These are phyloP conservation scores for Theretra japonica DNA, from an alignment of 2,888 invertebrate species.

Conservation along the genomic window DNA sequence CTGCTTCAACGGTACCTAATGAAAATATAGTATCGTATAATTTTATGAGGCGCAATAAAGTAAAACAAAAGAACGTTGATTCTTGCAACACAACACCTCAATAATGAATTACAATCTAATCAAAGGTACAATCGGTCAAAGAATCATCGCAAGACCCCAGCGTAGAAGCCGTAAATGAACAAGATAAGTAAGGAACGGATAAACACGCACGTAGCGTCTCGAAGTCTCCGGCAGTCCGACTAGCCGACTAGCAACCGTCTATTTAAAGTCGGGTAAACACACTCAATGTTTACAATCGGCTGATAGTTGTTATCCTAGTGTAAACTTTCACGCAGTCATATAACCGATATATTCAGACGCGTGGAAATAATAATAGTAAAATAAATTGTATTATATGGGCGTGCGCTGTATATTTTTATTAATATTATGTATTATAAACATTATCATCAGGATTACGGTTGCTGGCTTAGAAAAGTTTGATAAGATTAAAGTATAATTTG, in stretches of 20 bases:
- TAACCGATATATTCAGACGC: slow-evolving; percentile 4
- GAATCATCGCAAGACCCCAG: not conserved
- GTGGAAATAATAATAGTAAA: slow-evolving; percentile 7
- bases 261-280: slow-evolving; percentile 16
- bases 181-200: not conserved
- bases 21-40: too few relatives aligned
- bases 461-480: slow-evolving; percentile 9
- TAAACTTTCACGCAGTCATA: slow-evolving; percentile 19
- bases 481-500: not conserved
- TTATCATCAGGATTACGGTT: slow-evolving; percentile 11
- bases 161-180: not conserved
- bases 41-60: not conserved
- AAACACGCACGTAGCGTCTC: slow-evolving; percentile 9
- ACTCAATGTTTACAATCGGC: slow-evolving; percentile 19
- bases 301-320: slow-evolving; percentile 23
- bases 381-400: slow-evolving; percentile 1
- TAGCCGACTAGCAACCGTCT: slow-evolving; percentile 15
- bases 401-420: slow-evolving; percentile 18
- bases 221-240: not conserved
- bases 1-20: too few relatives aligned
- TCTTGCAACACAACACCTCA: not conserved
- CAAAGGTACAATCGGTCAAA: not conserved
- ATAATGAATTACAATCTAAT: not conserved
- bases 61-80: not conserved
- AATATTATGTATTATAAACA: slow-evolving; percentile 15